Evolutionary conservation across 2,888 invertebrate species (phyloP).

Genomic region (Priocnemis perturbator): DNA sequence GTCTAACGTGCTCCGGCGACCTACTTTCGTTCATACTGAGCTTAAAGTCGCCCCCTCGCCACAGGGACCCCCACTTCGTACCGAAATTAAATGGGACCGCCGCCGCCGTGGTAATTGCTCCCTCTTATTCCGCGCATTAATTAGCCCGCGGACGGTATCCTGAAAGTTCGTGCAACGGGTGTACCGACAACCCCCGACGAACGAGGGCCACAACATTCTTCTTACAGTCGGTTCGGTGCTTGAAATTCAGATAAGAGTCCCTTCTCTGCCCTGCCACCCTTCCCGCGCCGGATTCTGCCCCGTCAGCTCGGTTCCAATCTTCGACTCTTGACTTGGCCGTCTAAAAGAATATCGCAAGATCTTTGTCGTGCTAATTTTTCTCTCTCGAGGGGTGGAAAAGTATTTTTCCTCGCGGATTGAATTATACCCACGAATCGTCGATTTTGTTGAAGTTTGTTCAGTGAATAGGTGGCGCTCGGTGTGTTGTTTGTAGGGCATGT

Average conservation of each 20-base stretch:
- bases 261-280: conserved; percentile 19
- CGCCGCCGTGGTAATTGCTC: conserved; percentile 57
- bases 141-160: conserved; percentile 59
- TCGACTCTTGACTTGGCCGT: too few relatives aligned
- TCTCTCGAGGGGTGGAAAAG: too few relatives aligned
- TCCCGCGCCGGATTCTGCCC: too few relatives aligned
- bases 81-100: conserved; percentile 56
- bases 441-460: too few relatives aligned
- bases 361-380: too few relatives aligned
- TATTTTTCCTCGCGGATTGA: too few relatives aligned
- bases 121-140: conserved; percentile 61
- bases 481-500: too few relatives aligned
- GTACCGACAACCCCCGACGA: conserved; percentile 35
- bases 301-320: too few relatives aligned
- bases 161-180: conserved; percentile 55
- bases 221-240: conserved; percentile 39
- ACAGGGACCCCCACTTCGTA: background rate
- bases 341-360: too few relatives aligned
- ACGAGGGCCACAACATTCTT: conserved; percentile 47
- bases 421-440: too few relatives aligned
- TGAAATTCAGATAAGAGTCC: conserved; percentile 56
- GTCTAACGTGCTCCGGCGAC: conserved; percentile 27
- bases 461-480: too few relatives aligned
- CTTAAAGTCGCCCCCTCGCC: conserved; percentile 20
- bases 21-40: conserved; percentile 38